Base-by-base conservation (phyloP, 2,797 vertebrate species). In the Neosilurus hyrtlii region DNA sequence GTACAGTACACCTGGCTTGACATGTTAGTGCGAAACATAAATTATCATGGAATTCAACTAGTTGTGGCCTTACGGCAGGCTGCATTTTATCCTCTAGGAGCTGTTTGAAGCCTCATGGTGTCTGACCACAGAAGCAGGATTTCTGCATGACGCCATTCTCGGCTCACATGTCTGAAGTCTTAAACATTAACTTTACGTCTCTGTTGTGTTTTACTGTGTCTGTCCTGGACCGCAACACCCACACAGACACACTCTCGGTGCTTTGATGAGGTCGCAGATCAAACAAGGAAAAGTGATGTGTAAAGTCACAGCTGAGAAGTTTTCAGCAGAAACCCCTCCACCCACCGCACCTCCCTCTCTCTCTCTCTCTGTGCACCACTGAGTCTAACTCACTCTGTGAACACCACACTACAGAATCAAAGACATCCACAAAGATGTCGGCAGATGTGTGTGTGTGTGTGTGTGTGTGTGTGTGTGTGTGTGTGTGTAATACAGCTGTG, bases 201-300 rank as follows among this genome's bases (percentile, higher is more conserved):
- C 83, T 26, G 75, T 79, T 11, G 83, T 66, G 43, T 82, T 80
- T 86, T 74, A 83, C 73, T 86, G 82, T 80, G 57, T 65, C 78
- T 76, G 59, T 84, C 72, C 26, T 35, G 66, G 85, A 83, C 79
- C 83, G 82, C 85, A 80, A 80, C 84, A 85, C 51, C 51, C 79
- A 79, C 74, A 83, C 72, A 76, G 61, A 82, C 79, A 83, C 83
- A 76, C 57, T 77, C 66, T 24, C 51, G 51, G 65, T 35, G 65
- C 87, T 88, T 86, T 88, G 85, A 89, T 80, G 84, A 84, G 75
- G 74, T 30, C 18, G 30, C 51, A 85, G 79, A 87, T 87, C 86
- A 85, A 88, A 87, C 83, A 71, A 67, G 51, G 22, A 80, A 80
- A 86, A 85, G 86, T 85, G 82, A 79, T 7, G 79, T 80, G 84